Base-by-base conservation (phyloP, 2,797 vertebrate genomes). In the Gallirallus australis region DNA sequence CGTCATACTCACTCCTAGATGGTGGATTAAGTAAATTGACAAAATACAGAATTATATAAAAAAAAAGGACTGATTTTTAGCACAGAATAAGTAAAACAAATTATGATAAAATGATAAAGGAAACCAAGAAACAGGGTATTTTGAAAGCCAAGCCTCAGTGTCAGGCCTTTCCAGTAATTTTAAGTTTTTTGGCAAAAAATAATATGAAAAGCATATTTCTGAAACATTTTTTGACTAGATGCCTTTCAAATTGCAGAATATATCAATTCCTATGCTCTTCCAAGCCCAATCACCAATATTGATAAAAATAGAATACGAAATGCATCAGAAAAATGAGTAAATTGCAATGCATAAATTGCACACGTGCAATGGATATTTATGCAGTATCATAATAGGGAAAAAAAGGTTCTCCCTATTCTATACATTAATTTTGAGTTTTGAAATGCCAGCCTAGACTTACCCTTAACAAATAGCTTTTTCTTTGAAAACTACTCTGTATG, bases 1-100 rank as follows among this genome's bases (percentile, higher is more conserved):
- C 99, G 86, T 99, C 99, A 80, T 99, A 99, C 94, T 99, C 99
- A 95, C 99, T 99, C 98, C 99, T 99, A 72, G 17, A 97, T 47
- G 73, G 65, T 35, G n/a, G 39, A 96, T 83, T 87, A 95, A 90
- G 40, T 52, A 42, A 87, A 91, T 69, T 82, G 61, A 90, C 7
- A 82, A 93, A 75, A 56, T 3, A 78, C 4, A 45, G 63, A 63
- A 75, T 33, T 14, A 30, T 7, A 17, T 50, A 15, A 40, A 15
- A 40, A 40, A 40, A 7, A 60, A 4, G 40, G 4, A 31, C 18
- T 75, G 3, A 15, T 37, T 76, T 81, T 81, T 60, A 8, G 7
- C 24, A 81, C 0, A 83, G 8, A 54, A 17, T 15, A 71, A 61
- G 8, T 42, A 81, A 86, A 82, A 65, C 37, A 21, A 33, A 61